These are phyloP conservation scores for Uloborus diversus DNA, from an alignment of 1,140 invertebrate genomes.

Conservation along the genomic window DNA sequence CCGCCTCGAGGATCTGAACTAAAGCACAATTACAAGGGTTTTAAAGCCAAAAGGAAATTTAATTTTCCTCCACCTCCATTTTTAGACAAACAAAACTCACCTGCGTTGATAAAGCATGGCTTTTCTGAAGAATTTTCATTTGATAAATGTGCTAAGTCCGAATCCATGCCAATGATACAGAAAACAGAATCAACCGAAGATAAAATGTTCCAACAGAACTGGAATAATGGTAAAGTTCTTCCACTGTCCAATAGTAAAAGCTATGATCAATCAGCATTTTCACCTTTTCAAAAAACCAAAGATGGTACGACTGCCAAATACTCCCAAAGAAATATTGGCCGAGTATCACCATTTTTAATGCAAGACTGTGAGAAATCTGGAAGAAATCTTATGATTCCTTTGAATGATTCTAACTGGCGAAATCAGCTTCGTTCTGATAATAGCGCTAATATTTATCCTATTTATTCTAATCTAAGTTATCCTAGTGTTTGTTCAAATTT, in stretches of 20 bases:
- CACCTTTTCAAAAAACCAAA: conserved; percentile 16
- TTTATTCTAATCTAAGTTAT: conserved; percentile 18
- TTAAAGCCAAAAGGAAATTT: conserved; percentile 15
- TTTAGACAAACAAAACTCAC: conserved; percentile 21
- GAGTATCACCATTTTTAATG: conserved; percentile 48
- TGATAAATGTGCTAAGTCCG: background rate
- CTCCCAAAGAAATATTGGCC: conserved; percentile 43
- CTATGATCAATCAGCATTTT: conserved; percentile 27
- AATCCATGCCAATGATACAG: too few species aligned
- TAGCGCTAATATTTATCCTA: background rate
- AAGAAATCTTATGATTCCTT: background rate
- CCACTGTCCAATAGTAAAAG: conserved; percentile 1
- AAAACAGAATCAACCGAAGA: background rate
- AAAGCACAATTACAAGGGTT: background rate
- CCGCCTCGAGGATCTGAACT: background rate
- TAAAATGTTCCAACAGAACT: background rate
- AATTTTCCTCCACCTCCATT: conserved; percentile 51
- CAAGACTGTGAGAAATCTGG: conserved; percentile 13
- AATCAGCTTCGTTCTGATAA: background rate
- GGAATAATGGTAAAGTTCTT: conserved; percentile 1
- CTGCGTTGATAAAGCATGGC: background rate
- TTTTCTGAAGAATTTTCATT: background rate
- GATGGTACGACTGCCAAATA: conserved; percentile 6
- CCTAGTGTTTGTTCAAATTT: conserved; percentile 1
- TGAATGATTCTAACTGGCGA: background rate